Percentiles rank a stretch among this genome's conserved stretches.
phyloP scores from a whole-genome alignment of 2,888 invertebrate genomes.

The Pachycephus smyrnensis region DNA sequence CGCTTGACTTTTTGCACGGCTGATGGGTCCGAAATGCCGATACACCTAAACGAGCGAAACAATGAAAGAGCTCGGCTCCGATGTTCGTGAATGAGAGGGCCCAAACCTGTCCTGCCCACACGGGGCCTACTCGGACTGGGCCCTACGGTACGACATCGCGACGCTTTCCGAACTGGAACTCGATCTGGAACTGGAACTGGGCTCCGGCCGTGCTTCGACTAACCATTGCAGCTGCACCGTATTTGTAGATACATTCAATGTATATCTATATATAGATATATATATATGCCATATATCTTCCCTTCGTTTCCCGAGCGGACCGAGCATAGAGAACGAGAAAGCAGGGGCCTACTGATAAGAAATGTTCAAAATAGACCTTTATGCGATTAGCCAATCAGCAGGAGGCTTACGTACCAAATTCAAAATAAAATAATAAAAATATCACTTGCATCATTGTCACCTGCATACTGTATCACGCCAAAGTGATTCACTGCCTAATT shows the following conservation, averaged over 20 bases:
- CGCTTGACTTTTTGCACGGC: slow-evolving; percentile 49
- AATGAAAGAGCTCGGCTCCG: slow-evolving; percentile 53
- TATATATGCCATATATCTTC: background rate
- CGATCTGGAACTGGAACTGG: slow-evolving; percentile 32
- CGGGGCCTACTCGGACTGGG: slow-evolving; percentile 39
- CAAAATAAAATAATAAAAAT: background rate
- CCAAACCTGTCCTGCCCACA: slow-evolving; percentile 56
- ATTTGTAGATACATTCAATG: background rate
- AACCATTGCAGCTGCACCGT: background rate
- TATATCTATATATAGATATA: background rate
- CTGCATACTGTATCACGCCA: background rate
- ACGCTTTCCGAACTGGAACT: slow-evolving; percentile 40
- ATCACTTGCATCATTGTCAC: background rate
- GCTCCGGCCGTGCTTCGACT: slow-evolving; percentile 9
- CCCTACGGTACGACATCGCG: slow-evolving; percentile 38
- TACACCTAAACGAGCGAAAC: slow-evolving; percentile 56
- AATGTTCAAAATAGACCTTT: too few species aligned
- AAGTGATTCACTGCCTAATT: background rate
- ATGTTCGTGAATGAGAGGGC: slow-evolving; percentile 56
- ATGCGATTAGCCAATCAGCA: too few species aligned
- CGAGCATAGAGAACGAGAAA: background rate
- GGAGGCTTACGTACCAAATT: too few species aligned
- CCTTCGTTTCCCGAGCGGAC: background rate
- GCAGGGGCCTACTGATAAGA: too few species aligned
- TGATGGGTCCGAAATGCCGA: slow-evolving; percentile 48